A percentile compares a stretch with the other conserved stretches of the same genome.
These are phyloP conservation scores for Anableps anableps DNA, from an alignment of 2,797 vertebrate genomes.

Conservation along the genomic window DNA sequence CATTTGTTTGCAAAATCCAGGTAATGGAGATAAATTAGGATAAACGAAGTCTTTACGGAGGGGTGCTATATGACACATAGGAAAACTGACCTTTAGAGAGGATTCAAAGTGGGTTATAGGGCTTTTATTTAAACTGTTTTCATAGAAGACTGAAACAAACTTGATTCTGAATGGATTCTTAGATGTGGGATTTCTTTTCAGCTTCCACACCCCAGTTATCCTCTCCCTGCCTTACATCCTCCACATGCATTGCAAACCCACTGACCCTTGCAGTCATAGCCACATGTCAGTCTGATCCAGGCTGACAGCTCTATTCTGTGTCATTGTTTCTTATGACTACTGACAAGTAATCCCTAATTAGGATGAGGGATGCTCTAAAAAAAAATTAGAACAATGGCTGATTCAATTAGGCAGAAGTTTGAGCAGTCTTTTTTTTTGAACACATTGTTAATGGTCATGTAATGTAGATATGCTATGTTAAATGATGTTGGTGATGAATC, in stretches of 20 bases:
- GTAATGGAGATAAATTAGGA: slow-evolving; percentile 55
- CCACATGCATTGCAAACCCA: slow-evolving; percentile 53
- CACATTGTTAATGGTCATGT: slow-evolving; percentile 31
- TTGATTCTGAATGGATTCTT: slow-evolving; percentile 44
- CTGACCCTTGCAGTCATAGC: slow-evolving; percentile 64
- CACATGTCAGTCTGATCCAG: slow-evolving; percentile 68
- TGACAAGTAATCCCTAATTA: slow-evolving; percentile 61
- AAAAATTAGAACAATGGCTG: slow-evolving; percentile 70
- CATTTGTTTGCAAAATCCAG: slow-evolving; percentile 58
- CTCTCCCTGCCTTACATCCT: slow-evolving; percentile 38
- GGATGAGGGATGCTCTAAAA: slow-evolving; percentile 61
- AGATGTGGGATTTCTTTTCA: slow-evolving; percentile 33
- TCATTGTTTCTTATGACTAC: slow-evolving; percentile 69
- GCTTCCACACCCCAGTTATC: slow-evolving; percentile 40
- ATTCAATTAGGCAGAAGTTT: slow-evolving; percentile 68
- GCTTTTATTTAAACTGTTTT: slow-evolving; percentile 40
- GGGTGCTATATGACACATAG: slow-evolving; percentile 23
- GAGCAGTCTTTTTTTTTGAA: slow-evolving; percentile 56
- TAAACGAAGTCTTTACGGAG: slow-evolving; percentile 33
- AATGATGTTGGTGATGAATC: background rate
- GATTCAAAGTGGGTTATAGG: slow-evolving; percentile 26
- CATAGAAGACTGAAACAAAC: slow-evolving; percentile 39
- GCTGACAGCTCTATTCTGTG: slow-evolving; percentile 70
- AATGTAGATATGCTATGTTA: background rate
- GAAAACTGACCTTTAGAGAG: slow-evolving; percentile 43